Base-by-base conservation (phyloP, 1,140 invertebrate genomes). In the Drosophila saltans region DNA sequence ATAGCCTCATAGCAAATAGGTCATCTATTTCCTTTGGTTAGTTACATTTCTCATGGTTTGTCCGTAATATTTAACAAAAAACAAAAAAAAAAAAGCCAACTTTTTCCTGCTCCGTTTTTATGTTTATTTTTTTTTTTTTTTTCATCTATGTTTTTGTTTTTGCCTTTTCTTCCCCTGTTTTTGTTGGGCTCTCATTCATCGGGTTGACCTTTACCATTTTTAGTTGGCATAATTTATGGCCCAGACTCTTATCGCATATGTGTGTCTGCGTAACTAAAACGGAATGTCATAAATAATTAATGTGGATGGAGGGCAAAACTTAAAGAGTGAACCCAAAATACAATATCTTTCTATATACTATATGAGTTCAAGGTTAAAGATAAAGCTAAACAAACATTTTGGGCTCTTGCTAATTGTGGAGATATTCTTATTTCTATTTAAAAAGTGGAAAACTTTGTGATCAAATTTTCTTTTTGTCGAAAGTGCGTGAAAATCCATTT, bases 261-360 rank as follows among this genome's bases (percentile, higher is more conserved):
- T 66, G n/a, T 58, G 36, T 16, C 57, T 59, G n/a, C 33, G 45
- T 75, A 24, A 40, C 73, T 73, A 26, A 63, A 30, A 39, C 59
- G 30, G 40, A 74, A 76, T 40, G 59, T 64, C 74, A 76, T 76
- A 76, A 76, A 76, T 76, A 76, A 76, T 76, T 76, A 76, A 76
- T 76, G 74, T 11, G 74, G 21, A 39, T 39, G 56, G 58, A 57
- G 45, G 45, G 45, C 21, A n/a, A 60, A 62, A 28, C 73, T 41
- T 57, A 67, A 68, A 52, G 57, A 52, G 21, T 26, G 21, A 52
- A 52, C 45, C 57, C 57, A 16, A 59, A 59, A 33, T 26, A 52
- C 21, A 8, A 52, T 26, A 52, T 52, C 7, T 48, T 48, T 48
- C 5, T 48, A 21, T 48, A 9, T 8, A 33, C 24, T 30, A 62